Conservation (phyloP, 2,113 vertebrate species). For the Alligator mississippiensis region DNA sequence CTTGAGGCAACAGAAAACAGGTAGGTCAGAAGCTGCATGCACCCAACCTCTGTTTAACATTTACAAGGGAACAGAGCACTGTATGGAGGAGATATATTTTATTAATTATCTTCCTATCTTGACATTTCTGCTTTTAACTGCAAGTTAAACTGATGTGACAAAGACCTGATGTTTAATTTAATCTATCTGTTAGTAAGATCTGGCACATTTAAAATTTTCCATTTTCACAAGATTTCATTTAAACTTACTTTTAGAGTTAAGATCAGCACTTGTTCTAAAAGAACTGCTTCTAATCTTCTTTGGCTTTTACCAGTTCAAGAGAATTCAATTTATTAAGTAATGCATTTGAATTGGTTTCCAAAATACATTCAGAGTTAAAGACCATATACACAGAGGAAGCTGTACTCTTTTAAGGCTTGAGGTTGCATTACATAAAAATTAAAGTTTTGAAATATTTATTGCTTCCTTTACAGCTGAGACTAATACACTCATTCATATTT, state of each 20-base stretch:
- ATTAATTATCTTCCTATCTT: conserved; percentile 13
- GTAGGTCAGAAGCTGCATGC: conserved; percentile 80
- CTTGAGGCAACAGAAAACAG: conserved; percentile 78
- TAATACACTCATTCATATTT: conserved; percentile 44
- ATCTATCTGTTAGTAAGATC: conserved; percentile 16
- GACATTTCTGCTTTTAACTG: conserved; percentile 15
- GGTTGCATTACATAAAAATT: conserved; percentile 46
- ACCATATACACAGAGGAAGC: conserved; percentile 19
- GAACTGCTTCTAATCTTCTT: conserved; percentile 56
- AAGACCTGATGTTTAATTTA: conserved; percentile 43
- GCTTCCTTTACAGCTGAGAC: conserved; percentile 61
- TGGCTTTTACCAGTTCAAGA: conserved; percentile 38
- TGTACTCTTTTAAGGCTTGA: neutral
- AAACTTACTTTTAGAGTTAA: conserved; percentile 8
- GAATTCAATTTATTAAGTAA: conserved; percentile 28
- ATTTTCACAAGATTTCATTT: conserved; percentile 51
- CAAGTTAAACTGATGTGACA: conserved; percentile 17
- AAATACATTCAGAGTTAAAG: conserved; percentile 38
- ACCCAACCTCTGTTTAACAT: conserved; percentile 26
- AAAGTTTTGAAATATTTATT: conserved; percentile 64
- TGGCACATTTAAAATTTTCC: conserved; percentile 49
- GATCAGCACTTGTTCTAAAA: conserved; percentile 25
- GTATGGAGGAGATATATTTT: neutral
- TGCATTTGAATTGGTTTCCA: conserved; percentile 17
- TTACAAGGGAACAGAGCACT: conserved; percentile 19